Percentiles rank a stretch among this genome's conserved stretches.
These are phyloP conservation scores for Schrankia costaestrigalis DNA, from an alignment of 2,888 invertebrate genomes.

Conservation along the genomic window DNA sequence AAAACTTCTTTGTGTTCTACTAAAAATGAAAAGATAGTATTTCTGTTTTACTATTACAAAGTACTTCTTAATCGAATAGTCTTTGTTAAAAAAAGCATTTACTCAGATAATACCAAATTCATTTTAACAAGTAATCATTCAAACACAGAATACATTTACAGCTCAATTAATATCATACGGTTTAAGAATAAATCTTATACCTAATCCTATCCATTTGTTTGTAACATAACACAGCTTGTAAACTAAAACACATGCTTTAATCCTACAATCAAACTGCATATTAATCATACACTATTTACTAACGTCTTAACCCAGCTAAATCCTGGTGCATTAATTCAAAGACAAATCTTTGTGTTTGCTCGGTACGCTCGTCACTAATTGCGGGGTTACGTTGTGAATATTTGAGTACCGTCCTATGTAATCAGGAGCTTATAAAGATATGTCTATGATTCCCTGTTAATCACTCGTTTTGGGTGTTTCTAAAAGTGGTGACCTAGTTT, in stretches of 20 bases:
- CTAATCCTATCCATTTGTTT: neutral
- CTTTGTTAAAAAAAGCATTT: too few species aligned
- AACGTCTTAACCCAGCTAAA: slow-evolving; percentile 29
- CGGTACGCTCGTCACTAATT: slow-evolving; percentile 43
- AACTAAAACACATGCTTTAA: slow-evolving; percentile 16
- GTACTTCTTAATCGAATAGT: too few species aligned
- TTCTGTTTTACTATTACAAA: too few species aligned
- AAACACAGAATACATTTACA: too few species aligned
- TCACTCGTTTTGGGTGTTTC: slow-evolving; percentile 11
- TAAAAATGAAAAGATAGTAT: too few species aligned
- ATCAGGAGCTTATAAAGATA: slow-evolving; percentile 22
- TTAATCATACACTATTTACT: slow-evolving; percentile 26
- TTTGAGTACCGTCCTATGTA: slow-evolving; percentile 32
- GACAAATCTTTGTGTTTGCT: slow-evolving; percentile 44
- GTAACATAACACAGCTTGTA: slow-evolving; percentile 1
- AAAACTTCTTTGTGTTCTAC: too few species aligned
- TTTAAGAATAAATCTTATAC: too few species aligned
- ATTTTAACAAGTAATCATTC: too few species aligned
- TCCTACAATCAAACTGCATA: slow-evolving; percentile 18
- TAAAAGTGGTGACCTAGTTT: slow-evolving; percentile 10
- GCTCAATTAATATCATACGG: too few species aligned
- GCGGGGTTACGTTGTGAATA: slow-evolving; percentile 32
- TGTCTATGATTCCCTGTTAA: slow-evolving; percentile 13
- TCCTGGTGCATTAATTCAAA: slow-evolving; percentile 35
- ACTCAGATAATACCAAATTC: too few species aligned